Evolutionary conservation across 2,888 invertebrate genomes (phyloP), one percentile per base, ranked within the genome.

Genomic region (Drosophila mercatorum): DNA sequence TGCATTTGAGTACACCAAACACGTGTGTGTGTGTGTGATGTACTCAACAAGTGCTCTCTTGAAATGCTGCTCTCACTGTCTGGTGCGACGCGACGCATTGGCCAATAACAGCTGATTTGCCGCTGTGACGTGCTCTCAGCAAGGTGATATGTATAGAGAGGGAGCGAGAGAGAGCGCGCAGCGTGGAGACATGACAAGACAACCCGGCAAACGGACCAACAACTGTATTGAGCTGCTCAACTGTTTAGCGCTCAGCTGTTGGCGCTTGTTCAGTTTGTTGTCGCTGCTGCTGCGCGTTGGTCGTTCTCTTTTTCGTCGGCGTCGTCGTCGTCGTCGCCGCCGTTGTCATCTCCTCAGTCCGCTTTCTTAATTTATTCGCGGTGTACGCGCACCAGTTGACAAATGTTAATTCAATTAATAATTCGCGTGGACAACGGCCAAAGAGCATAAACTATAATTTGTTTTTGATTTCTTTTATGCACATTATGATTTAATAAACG

Each of bases 261-360:
- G 11, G 44, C 40, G 31, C 55, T 53, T 38, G 60, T 61, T 80
- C 81, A 72, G 79, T 76, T 71, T 65, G 55, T 83, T 81, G 75
- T 73, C 68, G 61, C 11, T 71, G 65, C 68, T 68, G 84, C 56
- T 78, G 66, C 67, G 72, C 81, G 72, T 67, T 68, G 64, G 73
- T 53, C 52, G 31, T 49, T 31, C 5, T 28, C 4, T 28, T 28
- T 28, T 7, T n/a, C 0, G 47, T 59, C 58, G 40, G 51, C 12
- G 44, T 44, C 58, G 40, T 53, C 12, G 44, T 44, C 26, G 58
- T 38, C 52, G 22, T 5, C 7, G 26, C 31, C n/a, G 8, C 8
- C 8, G n/a, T 58, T 57, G 41, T 51, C 17, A 31, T 43, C n/a
- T 14, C 51, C 49, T 47, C 40, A 55, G 62, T 72, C 57, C 36